These are phyloP conservation scores for Mactromeris polynyma DNA, from an alignment of 2,888 invertebrate species.

Conservation along the genomic window DNA sequence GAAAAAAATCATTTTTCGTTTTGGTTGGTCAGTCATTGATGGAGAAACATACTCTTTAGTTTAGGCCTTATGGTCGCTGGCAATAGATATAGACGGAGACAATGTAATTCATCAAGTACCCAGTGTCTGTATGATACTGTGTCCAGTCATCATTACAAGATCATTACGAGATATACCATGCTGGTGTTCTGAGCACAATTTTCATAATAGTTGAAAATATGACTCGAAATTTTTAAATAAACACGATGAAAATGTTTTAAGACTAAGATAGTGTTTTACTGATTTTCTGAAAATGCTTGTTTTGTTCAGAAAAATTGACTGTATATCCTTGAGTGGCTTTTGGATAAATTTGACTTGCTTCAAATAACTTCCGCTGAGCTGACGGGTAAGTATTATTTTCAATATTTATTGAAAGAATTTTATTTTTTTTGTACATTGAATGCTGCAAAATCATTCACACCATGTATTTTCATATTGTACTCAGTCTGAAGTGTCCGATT, in stretches of 20 bases:
- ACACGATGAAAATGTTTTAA: background rate
- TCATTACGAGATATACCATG: background rate
- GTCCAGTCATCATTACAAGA: background rate
- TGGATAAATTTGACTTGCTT: background rate
- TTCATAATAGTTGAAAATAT: no score
- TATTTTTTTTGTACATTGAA: background rate
- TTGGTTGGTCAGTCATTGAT: slow-evolving; percentile 1
- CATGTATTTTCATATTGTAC: no score
- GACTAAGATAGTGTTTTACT: background rate
- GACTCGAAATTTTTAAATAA: background rate
- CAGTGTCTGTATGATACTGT: background rate
- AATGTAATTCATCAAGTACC: background rate
- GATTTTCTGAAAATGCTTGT: background rate
- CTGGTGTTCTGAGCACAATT: background rate
- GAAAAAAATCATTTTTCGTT: background rate
- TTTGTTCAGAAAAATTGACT: background rate
- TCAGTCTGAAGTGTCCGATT: no score
- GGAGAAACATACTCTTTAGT: background rate
- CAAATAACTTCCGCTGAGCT: background rate
- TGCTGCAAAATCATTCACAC: no score
- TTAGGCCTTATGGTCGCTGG: background rate
- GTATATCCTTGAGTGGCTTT: background rate
- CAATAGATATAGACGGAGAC: background rate
- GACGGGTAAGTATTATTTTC: background rate
- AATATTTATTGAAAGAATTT: background rate